A percentile compares a stretch with the other conserved stretches of the same genome.
These are phyloP conservation scores for Bombus haemorrhoidalis DNA, from an alignment of 1,140 invertebrate genomes.

Conservation along the genomic window DNA sequence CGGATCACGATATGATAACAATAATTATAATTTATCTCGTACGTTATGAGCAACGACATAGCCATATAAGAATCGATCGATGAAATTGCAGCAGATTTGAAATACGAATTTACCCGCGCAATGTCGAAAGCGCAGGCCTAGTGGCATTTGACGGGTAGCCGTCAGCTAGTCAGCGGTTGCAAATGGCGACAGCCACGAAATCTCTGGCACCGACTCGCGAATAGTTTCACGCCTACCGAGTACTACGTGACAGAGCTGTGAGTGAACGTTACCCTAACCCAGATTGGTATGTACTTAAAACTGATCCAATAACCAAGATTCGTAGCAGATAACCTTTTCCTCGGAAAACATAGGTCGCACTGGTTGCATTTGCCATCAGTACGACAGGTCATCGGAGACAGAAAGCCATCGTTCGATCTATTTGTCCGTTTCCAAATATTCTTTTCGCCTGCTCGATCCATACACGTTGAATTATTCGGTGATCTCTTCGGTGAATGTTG, in stretches of 20 bases:
- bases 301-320: neutral
- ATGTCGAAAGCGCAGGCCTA: constrained; percentile 50
- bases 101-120: constrained; percentile 62
- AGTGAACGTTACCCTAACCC: constrained; percentile 61
- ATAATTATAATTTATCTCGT: neutral
- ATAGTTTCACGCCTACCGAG: constrained; percentile 74
- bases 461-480: constrained; percentile 9
- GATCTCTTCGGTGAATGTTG: neutral
- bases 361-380: neutral
- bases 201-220: constrained; percentile 75
- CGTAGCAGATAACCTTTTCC: constrained; percentile 24
- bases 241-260: constrained; percentile 69
- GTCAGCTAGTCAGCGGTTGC: constrained; percentile 79
- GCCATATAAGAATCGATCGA: constrained; percentile 26
- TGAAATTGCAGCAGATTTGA: constrained; percentile 35
- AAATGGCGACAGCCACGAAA: constrained; percentile 80
- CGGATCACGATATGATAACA: neutral
- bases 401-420: constrained; percentile 12
- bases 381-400: constrained; percentile 30
- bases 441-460: constrained; percentile 5
- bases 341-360: constrained; percentile 1
- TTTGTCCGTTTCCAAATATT: constrained; percentile 10
- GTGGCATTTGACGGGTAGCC: constrained; percentile 66
- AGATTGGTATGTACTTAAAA: constrained; percentile 71
- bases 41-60: neutral